Evolutionary conservation across 2,113 vertebrate genomes (phyloP).

Genomic region (Myrmecobius fasciatus): DNA sequence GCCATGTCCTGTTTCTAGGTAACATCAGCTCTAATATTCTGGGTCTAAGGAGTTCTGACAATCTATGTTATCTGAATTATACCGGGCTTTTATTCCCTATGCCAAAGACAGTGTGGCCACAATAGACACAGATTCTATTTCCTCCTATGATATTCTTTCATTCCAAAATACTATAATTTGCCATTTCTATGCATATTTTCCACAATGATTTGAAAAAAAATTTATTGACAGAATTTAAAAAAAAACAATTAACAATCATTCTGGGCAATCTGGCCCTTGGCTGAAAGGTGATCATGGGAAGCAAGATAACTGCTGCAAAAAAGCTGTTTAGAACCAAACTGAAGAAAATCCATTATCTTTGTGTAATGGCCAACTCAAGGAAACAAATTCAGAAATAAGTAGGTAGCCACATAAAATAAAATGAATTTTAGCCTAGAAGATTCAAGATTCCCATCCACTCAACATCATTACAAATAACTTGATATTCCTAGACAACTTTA

Average conservation of each 20-base stretch:
- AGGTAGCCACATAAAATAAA: not conserved
- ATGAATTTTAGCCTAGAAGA: accelerated
- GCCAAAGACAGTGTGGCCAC: not conserved
- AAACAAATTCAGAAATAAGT: not conserved
- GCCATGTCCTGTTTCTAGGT: not conserved
- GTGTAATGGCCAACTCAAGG: not conserved
- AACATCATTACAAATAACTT: not conserved
- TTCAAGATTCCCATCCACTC: not conserved
- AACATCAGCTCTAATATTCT: not conserved
- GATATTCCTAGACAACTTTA: not conserved
- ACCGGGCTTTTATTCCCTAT: not conserved
- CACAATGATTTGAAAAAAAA: not conserved
- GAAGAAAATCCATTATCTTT: not conserved
- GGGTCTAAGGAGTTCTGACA: not conserved
- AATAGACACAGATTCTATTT: not conserved
- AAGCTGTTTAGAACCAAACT: not conserved
- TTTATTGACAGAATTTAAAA: not conserved
- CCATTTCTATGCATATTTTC: not conserved
- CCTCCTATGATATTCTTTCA: not conserved
- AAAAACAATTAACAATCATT: not conserved
- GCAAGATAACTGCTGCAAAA: not conserved
- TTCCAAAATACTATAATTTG: not conserved
- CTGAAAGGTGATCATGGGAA: not conserved
- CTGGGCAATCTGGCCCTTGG: accelerated
- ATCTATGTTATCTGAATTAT: not conserved